Evolutionary conservation across 2,888 invertebrate species (phyloP), one percentile per base, ranked within the genome.

Genomic region (Pycnomerus fuliginosus): DNA sequence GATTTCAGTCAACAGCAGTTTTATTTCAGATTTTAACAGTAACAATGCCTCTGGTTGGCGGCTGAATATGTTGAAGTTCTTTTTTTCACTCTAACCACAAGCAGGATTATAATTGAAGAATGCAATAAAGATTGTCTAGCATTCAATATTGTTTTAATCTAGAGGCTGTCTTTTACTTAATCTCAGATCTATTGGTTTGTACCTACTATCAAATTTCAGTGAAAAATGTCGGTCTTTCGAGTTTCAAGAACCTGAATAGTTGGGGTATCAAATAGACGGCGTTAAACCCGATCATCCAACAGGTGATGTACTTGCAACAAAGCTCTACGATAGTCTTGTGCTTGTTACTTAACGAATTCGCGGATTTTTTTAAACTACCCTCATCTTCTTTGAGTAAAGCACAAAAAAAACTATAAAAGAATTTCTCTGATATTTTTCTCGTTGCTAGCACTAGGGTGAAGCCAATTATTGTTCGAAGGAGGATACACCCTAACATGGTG

Each of bases 201-300:
- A 36, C 10, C 17, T 11, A 44, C 49, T 53, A 61, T 77, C 77
- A 89, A 56, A 91, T 82, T 77, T 93, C 92, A 0, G 88, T 89
- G 63, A 89, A 90, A 74, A 90, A 92, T 1, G 87, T 86, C 0
- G 85, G 85, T 62, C 93, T 73, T 66, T 88, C 87, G 58, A 94
- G 90, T 48, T 80, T 80, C 30, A 94, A 69, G 57, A 83, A 71
- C 31, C 82, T 75, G 71, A 93, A 94, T 16, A 90, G 77, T 56
- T 83, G 81, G 1, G 94, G 94, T 53, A 90, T 77, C 30, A 86
- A 70, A 68, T 84, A 90, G 1, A 85, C 78, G 1, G 85, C 85
- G 68, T 84, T 86, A 55, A 92, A 80, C 0, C 93, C 90, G 28
- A 94, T 84, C 64, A 85, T 76, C 3, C 82, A 82, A 67, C 87